Percentiles rank a stretch among this genome's conserved stretches.
Evolutionary conservation across 2,888 invertebrate genomes (phyloP).

Genomic region (Lasius platythorax): DNA sequence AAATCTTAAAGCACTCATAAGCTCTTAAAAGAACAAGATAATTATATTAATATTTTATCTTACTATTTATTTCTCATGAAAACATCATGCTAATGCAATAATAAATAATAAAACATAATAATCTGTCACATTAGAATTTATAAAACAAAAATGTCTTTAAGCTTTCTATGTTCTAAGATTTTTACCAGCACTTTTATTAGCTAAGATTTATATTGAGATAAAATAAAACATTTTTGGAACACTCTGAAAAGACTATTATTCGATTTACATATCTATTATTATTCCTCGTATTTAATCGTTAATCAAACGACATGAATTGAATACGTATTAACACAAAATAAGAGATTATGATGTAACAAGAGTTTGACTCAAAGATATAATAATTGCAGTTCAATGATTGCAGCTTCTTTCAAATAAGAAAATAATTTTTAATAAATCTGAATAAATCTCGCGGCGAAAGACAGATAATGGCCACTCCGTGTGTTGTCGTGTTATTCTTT

Average conservation of each 20-base stretch:
- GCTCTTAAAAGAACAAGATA: not conserved
- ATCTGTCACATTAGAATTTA: not conserved
- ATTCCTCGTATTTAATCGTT: not conserved
- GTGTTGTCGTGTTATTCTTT: not conserved
- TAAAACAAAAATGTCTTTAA: not conserved
- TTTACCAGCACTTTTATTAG: not conserved
- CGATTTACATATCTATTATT: not conserved
- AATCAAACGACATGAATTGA: not conserved
- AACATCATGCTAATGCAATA: not conserved
- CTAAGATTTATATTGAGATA: not conserved
- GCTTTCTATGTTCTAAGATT: not conserved
- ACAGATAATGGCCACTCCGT: not conserved
- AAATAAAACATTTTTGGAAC: not conserved
- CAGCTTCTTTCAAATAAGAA: not conserved
- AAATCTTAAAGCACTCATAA: constrained; percentile 17
- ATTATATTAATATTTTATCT: not conserved
- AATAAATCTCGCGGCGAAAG: too few species aligned
- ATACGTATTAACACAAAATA: not conserved
- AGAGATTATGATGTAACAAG: not conserved
- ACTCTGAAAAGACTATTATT: not conserved
- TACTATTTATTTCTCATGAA: not conserved
- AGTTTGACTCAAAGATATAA: constrained; percentile 11
- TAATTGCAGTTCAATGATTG: not conserved
- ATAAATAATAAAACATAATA: not conserved
- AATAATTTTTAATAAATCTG: not conserved